phyloP scores from a whole-genome alignment of 1,140 invertebrate genomes.

The Scylla paramamosain region DNA sequence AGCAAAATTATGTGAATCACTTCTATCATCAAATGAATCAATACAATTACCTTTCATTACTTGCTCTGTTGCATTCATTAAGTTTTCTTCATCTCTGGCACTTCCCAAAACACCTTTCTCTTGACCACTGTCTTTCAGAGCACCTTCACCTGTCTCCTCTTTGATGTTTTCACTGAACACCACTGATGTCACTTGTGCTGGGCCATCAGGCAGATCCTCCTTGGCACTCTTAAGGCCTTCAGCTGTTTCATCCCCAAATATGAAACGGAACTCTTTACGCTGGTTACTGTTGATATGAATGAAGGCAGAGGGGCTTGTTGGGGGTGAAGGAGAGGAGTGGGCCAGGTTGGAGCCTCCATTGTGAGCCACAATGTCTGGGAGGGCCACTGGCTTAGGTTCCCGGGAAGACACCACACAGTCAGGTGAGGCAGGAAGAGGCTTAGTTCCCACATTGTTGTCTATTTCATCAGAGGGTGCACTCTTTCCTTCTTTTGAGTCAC shows the following conservation, averaged over 20 bases:
- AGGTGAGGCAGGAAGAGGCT: slow-evolving; percentile 61
- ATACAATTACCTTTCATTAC: background rate
- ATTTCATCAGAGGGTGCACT: background rate
- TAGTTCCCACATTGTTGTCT: slow-evolving; percentile 23
- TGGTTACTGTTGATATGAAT: slow-evolving; percentile 52
- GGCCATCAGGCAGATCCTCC: background rate
- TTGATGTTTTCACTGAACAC: slow-evolving; percentile 67
- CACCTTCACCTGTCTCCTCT: background rate
- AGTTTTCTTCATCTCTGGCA: background rate
- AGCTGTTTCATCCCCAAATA: slow-evolving; percentile 48
- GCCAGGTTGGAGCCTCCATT: slow-evolving; percentile 55
- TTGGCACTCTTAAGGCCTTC: background rate
- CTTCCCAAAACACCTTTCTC: background rate
- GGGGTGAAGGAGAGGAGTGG: slow-evolving; percentile 46
- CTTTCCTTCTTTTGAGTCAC: background rate
- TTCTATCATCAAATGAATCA: background rate
- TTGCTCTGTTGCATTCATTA: background rate
- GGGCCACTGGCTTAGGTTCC: slow-evolving; percentile 62
- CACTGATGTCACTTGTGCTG: slow-evolving; percentile 24
- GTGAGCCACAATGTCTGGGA: slow-evolving; percentile 74
- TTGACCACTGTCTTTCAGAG: background rate
- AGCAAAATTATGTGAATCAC: slow-evolving; percentile 58
- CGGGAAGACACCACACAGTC: slow-evolving; percentile 75
- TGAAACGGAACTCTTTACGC: slow-evolving; percentile 66
- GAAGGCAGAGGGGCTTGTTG: slow-evolving; percentile 42